These are phyloP conservation scores for Listronotus oregonensis DNA, from an alignment of 1,140 invertebrate species.

Conservation along the genomic window DNA sequence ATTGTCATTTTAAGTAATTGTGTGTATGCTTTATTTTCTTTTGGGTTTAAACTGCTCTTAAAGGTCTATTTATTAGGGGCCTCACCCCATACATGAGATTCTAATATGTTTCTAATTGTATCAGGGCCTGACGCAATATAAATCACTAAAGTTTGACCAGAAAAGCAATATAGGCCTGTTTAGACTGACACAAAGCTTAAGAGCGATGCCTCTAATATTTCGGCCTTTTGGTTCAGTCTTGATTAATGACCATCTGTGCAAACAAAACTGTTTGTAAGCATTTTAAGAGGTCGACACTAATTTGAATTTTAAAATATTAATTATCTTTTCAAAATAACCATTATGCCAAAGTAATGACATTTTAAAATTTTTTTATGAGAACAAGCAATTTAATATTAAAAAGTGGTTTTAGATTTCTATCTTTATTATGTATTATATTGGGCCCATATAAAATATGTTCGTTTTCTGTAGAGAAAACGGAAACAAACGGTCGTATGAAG, in stretches of 20 bases:
- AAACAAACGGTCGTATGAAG: too few relatives aligned
- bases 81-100: constrained; percentile 22
- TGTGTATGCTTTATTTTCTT: too few relatives aligned
- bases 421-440: too few relatives aligned
- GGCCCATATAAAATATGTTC: too few relatives aligned
- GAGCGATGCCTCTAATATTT: constrained; percentile 32
- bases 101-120: constrained; percentile 30
- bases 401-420: too few relatives aligned
- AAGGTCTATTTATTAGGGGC: constrained; percentile 10
- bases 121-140: constrained; percentile 22
- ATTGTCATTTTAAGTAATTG: too few relatives aligned
- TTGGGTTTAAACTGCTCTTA: too few relatives aligned
- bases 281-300: constrained; percentile 27
- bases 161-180: constrained; percentile 30
- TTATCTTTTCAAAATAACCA: constrained; percentile 1
- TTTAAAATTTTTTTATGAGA: too few relatives aligned
- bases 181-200: constrained; percentile 33
- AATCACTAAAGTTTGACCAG: constrained; percentile 30
- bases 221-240: constrained; percentile 24
- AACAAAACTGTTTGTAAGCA: constrained; percentile 28
- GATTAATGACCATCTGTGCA: constrained; percentile 31
- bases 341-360: too few relatives aligned
- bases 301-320: constrained; percentile 29
- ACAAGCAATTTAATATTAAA: too few relatives aligned
- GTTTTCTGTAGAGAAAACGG: too few relatives aligned